Evolutionary conservation across 2,113 vertebrate genomes (phyloP).

Genomic region (Syngnathus typhle): DNA sequence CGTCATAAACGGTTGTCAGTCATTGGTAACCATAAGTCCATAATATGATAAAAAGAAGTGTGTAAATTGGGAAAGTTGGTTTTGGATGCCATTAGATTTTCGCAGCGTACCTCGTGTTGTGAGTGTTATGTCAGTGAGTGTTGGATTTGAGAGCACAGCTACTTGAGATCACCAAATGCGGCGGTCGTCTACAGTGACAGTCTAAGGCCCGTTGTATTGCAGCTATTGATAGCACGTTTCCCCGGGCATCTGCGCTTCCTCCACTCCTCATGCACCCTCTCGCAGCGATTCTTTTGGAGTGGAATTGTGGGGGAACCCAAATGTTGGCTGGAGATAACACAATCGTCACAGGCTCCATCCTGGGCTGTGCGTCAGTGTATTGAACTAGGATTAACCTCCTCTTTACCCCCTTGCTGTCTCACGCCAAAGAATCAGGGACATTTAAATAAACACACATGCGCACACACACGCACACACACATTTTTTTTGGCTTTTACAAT

Average conservation of each 20-base stretch:
- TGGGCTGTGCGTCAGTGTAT: slow-evolving; percentile 78
- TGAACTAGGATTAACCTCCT: slow-evolving; percentile 95
- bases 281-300: slow-evolving; percentile 84
- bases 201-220: slow-evolving; percentile 79
- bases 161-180: slow-evolving; percentile 60
- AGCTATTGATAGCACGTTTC: slow-evolving; percentile 96
- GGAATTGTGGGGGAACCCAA: slow-evolving; percentile 89
- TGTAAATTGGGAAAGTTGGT: too few species aligned
- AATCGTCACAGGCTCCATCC: slow-evolving; percentile 81
- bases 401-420: slow-evolving; percentile 60
- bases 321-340: slow-evolving; percentile 93
- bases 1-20: too few species aligned
- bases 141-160: neutral
- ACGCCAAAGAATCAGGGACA: slow-evolving; percentile 70
- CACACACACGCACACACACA: neutral
- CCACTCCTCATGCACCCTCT: slow-evolving; percentile 80
- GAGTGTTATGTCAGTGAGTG: neutral
- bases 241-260: slow-evolving; percentile 78
- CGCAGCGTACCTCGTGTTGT: neutral
- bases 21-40: too few species aligned
- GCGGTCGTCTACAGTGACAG: slow-evolving; percentile 69
- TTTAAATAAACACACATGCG: slow-evolving; percentile 52
- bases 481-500: neutral
- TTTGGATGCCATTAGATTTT: neutral
- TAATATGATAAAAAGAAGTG: too few species aligned